Evolutionary conservation across 2,888 invertebrate genomes (phyloP), one percentile per base, ranked within the genome.

Genomic region (Orthosia incerta): DNA sequence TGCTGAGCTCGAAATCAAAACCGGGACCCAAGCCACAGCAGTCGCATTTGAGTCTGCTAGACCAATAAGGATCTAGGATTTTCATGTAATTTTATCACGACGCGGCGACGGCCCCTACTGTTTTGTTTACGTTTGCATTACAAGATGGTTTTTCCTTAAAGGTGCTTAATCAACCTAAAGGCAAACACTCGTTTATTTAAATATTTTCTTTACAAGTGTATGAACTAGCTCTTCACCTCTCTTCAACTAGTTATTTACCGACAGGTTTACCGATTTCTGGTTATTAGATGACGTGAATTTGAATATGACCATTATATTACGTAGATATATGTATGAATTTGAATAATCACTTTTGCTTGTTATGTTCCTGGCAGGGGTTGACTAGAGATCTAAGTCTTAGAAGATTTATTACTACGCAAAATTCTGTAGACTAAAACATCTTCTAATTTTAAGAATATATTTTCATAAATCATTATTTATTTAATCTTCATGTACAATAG

Each of bases 101-200:
- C n/a, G n/a, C n/a, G n/a, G n/a, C n/a, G n/a, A 46, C 0, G 18
- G 7, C 0, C n/a, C 1, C 11, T 12, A 26, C 9, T 4, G 2
- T 48, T 15, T 51, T 79, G 51, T 57, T 73, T 23, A 57, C 50
- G 23, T 31, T 23, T 11, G n/a, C 4, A 61, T 16, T 23, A 51
- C 9, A 13, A 50, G 2, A n/a, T 46, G 79, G 79, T 73, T 73
- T 72, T 79, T 57, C 61, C 61, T 12, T n/a, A 56, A 26, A 74
- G 1, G 53, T 60, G 2, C 15, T 53, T 26, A 12, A 16, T 55
- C 20, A 76, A 46, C 57, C 15, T 77, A 4, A 50, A 31, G 18
- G n/a, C 31, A 57, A 74, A 79, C 39, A 57, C 31, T 79, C n/a
- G 20, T 16, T 46, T 48, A 13, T 20, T 0, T 26, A 77, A 65